Evolutionary conservation across 2,797 vertebrate species (phyloP), one percentile per base, ranked within the genome.

Genomic region (Phrynocephalus guinanensis): DNA sequence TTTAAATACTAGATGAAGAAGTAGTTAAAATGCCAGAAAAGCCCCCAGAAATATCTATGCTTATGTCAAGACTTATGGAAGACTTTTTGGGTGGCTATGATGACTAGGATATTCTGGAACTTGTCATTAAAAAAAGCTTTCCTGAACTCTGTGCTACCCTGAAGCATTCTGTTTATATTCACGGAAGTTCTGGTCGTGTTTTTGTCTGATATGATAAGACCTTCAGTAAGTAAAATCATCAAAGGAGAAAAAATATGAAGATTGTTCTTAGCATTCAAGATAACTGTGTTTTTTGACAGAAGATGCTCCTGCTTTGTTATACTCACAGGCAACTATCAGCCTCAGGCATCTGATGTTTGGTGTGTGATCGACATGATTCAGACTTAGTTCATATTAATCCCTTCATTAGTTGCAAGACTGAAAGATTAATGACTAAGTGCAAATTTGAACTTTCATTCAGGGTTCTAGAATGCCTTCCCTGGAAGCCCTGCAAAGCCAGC

Each of bases 1-100:
- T 95, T 93, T 93, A 92, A 91, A 91, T 92, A 82, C 80, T 94
- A 92, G 88, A 88, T 92, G 81, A 66, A 90, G 86, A 73, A 87
- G 68, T 88, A 72, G 24, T 89, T 87, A 60, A 44, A 85, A 86
- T 84, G 77, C 72, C 77, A 68, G 1, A 85, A 68, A 85, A 84
- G 68, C 22, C 67, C 91, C 52, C 68, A 91, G 88, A 90, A 68
- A 83, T 63, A 3, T 67, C 7, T 52, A 48, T 20, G 52, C 3
- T n/a, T 63, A 33, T 44, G 38, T 5, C 38, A 30, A 9, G n/a
- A 52, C 38, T 33, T 6, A 28, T 8, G 13, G 11, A 68, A 83
- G 30, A 63, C 15, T 18, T 63, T 15, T 63, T 63, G 60, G 16
- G 1, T 63, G 60, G 18, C 18, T 63, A 20, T 63, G 20, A 5